Evolutionary conservation across 2,888 invertebrate species (phyloP), one percentile per base, ranked within the genome.

Genomic region (Brachyptera risi): DNA sequence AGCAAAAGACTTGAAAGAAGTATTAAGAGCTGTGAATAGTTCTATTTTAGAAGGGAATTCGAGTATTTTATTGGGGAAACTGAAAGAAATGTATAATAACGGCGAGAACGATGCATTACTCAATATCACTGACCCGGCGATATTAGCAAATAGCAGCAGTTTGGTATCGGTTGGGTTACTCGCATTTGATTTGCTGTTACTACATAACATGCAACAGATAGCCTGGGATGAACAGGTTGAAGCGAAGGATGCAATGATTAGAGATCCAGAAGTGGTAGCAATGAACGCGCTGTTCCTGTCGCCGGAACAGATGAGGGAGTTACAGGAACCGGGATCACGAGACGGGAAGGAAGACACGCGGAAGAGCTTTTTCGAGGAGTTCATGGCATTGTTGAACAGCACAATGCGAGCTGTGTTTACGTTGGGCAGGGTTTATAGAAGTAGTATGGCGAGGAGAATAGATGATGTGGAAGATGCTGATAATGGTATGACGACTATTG

Each of bases 121-220:
- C 19, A 73, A 58, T 27, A 26, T 57, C 1, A 63, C 65, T 1
- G 64, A 61, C 44, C 63, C 71, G 1, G 71, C 74, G 24, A 76
- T 74, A 37, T 75, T 78, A 4, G 64, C 76, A 40, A 78, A 75
- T 0, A 79, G 79, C 56, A 77, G 76, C 17, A 80, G 78, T 68
- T 68, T 81, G 54, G 67, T 82, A 0, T 81, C 83, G 0, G 81
- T 83, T 62, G 82, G 81, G 0, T 79, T 83, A 38, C 66, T 83
- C 65, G 80, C 82, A 0, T 67, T 83, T 56, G 83, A 83, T 68
- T 76, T 83, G 0, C 79, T 83, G 74, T 67, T 83, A 58, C 66
- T 83, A 1, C 80, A 80, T 69, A 81, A 81, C 68, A 79, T 82
- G 38, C 81, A 81, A 67, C 68, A 79, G 21, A 79, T 81, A 76